Evolutionary conservation across 2,113 vertebrate genomes (phyloP).

Genomic region (Nettapus auritus): DNA sequence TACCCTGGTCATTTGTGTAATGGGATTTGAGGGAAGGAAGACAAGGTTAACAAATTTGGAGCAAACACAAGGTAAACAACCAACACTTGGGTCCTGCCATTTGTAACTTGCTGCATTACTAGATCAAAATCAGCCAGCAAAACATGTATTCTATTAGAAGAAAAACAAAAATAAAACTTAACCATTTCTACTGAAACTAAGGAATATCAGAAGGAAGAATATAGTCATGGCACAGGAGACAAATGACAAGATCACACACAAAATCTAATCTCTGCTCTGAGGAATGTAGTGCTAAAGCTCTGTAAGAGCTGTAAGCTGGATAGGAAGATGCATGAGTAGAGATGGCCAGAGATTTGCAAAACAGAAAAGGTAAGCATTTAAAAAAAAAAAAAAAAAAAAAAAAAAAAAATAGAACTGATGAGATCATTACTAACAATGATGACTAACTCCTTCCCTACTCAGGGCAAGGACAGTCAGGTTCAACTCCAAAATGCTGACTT

Average conservation of each 20-base stretch:
- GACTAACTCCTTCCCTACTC: not conserved
- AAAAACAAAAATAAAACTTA: not conserved
- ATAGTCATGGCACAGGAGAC: not conserved
- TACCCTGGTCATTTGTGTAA: not conserved
- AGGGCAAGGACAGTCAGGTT: not conserved
- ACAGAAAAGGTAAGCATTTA: not conserved
- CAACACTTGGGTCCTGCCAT: not conserved
- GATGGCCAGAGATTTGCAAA: not conserved
- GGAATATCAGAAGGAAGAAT: not conserved
- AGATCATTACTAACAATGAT: not conserved
- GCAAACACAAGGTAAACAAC: not conserved
- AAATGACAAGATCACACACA: not conserved
- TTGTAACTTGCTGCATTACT: not conserved
- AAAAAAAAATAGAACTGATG: not conserved
- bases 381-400: not conserved
- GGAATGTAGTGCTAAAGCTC: not conserved
- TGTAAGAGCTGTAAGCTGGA: not conserved
- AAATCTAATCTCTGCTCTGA: not conserved
- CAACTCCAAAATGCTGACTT: not conserved
- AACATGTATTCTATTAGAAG: not conserved
- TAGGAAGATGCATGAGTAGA: not conserved
- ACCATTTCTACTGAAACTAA: not conserved
- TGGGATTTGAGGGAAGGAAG: not conserved
- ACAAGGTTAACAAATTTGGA: not conserved
- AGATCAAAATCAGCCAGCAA: not conserved